Conservation (phyloP, 2,797 vertebrate genomes). For the Hydrocynus forskahlii region DNA sequence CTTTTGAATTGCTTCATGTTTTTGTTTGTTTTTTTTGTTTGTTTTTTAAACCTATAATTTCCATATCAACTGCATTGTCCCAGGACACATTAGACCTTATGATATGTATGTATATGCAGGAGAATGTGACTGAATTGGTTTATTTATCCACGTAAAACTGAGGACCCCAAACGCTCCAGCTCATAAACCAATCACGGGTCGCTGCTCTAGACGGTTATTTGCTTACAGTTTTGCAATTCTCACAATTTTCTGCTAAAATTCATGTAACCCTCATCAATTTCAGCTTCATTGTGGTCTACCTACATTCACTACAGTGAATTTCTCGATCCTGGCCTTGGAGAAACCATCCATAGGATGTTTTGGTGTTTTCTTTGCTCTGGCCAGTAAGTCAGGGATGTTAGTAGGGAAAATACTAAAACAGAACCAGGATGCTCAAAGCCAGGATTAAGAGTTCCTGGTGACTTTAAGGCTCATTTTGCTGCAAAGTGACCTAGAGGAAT, state of each 20-base stretch:
- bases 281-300: neutral
- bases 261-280: neutral
- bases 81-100: slow-evolving; percentile 18
- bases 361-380: neutral
- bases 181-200: slow-evolving; percentile 2
- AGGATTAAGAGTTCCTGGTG: neutral
- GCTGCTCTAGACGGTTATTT: slow-evolving; percentile 28
- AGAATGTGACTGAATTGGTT: slow-evolving; percentile 10
- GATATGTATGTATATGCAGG: slow-evolving; percentile 37
- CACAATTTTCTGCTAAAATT: neutral
- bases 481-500: neutral
- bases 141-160: slow-evolving; percentile 35
- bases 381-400: neutral
- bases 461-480: neutral
- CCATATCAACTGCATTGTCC: slow-evolving; percentile 43
- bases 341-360: neutral
- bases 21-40: slow-evolving; percentile 43
- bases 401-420: neutral
- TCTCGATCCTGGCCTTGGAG: neutral
- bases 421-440: neutral
- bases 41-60: slow-evolving; percentile 38
- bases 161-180: neutral
- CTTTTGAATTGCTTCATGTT: slow-evolving; percentile 55
- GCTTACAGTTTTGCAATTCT: neutral
- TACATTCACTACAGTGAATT: slow-evolving; percentile 4